Evolutionary conservation across 2,797 vertebrate genomes (phyloP), one percentile per base, ranked within the genome.

Genomic region (Anguilla marmorata): DNA sequence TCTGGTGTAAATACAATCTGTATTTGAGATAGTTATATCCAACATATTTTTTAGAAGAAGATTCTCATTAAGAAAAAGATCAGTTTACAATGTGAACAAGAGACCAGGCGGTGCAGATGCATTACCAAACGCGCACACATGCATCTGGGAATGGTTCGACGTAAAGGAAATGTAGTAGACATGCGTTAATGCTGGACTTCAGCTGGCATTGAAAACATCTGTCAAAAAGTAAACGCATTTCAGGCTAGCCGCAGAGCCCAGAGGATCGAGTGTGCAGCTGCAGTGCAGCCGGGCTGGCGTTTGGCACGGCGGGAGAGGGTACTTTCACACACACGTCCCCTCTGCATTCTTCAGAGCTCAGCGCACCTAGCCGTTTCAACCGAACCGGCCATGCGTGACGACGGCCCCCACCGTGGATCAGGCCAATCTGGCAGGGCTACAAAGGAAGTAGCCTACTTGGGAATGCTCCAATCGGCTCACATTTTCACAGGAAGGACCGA

Each of bases 301-400:
- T 87, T 87, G 87, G 69, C 85, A 56, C 52, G 21, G n/a, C 21
- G 82, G 88, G 69, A 88, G 86, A 76, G 85, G 54, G 83, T 88
- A 72, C 8, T 33, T 3, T 72, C 27, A 72, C 27, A 12, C 11
- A 14, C 56, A 58, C 16, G 56, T 33, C 69, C 3, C 11, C 74
- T n/a, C 33, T 76, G 45, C 41, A 48, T 9, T 50, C 41, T 21
- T 82, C 37, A 11, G 41, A 50, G 45, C 1, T 50, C 45, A 82
- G 79, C 2, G 45, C 45, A 82, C 5, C 21, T 48, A 21, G 27
- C 3, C 33, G 74, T 50, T 82, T 48, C 79, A n/a, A 45, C 79
- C 14, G 41, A 50, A 50, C 21, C 45, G 21, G 21, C 50, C 45
- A 82, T 8, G 45, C 79, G 9, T 50, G 41, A 82, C 21, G 41